Percentiles rank a stretch among this genome's conserved stretches.
Conservation (phyloP, 2,113 vertebrate genomes). For the Actinemys pallida region DNA sequence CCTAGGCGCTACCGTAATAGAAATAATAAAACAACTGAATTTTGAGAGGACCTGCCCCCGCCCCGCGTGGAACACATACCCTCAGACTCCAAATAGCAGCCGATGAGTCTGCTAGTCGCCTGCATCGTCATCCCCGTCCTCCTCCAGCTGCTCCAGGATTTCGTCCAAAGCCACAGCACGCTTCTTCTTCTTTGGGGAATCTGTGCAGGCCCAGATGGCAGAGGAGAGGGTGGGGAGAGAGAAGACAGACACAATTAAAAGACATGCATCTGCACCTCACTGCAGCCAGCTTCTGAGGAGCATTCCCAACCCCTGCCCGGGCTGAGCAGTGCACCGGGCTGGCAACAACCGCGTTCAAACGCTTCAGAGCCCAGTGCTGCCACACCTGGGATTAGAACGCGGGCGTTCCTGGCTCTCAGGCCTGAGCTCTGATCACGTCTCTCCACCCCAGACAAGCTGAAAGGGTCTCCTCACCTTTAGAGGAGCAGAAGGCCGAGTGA, state of each 20-base stretch:
- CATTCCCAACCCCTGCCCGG: not conserved
- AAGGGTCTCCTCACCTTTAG: not conserved
- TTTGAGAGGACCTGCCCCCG: rapidly evolving
- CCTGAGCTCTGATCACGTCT: not conserved
- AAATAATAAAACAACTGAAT: not conserved
- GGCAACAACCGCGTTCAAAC: not conserved
- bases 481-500: not conserved
- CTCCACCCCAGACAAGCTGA: not conserved
- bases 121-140: constrained; percentile 69
- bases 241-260: not conserved
- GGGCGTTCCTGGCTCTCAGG: not conserved
- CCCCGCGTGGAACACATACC: not conserved
- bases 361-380: not conserved
- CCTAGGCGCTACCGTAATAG: rapidly evolving
- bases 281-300: not conserved
- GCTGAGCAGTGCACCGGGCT: not conserved
- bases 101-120: constrained; percentile 16
- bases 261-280: rapidly evolving
- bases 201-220: constrained; percentile 72
- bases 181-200: constrained; percentile 83
- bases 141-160: constrained; percentile 91
- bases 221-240: not conserved
- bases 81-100: not conserved
- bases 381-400: not conserved
- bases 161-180: constrained; percentile 83